Percentiles rank a stretch among this genome's conserved stretches.
Evolutionary conservation across 2,888 invertebrate genomes (phyloP).

Genomic region (Dynastes hyllus): DNA sequence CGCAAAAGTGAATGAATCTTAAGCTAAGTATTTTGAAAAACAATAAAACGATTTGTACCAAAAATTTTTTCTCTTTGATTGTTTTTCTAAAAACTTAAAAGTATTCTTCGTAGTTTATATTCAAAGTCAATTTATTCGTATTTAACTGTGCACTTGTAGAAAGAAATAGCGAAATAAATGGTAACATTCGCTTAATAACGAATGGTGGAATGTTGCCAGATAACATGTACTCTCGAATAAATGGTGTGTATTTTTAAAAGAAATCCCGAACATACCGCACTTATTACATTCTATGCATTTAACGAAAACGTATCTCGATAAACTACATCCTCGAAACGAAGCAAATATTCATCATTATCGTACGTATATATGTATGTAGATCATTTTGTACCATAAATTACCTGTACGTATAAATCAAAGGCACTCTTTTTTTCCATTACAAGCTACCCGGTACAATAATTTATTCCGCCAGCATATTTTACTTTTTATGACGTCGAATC

Average conservation of each 20-base stretch:
- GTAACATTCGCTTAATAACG: constrained; percentile 1
- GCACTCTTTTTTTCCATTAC: constrained; percentile 15
- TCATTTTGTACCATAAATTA: constrained; percentile 30
- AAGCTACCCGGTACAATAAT: constrained; percentile 15
- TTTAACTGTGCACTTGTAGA: neutral
- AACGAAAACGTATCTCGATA: constrained; percentile 3
- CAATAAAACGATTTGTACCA: too few relatives aligned
- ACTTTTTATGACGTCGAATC: constrained; percentile 24
- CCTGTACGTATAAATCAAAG: constrained; percentile 32
- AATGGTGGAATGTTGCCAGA: neutral
- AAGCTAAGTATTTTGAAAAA: too few relatives aligned
- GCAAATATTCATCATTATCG: constrained; percentile 33
- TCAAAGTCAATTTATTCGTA: too few relatives aligned
- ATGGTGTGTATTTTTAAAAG: neutral
- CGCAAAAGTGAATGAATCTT: too few relatives aligned
- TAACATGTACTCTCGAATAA: neutral
- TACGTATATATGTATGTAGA: constrained; percentile 33
- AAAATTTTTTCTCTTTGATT: too few relatives aligned
- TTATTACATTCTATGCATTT: constrained; percentile 15
- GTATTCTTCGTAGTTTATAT: too few relatives aligned
- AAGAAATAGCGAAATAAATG: neutral
- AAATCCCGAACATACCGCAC: neutral
- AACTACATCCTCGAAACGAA: constrained; percentile 13
- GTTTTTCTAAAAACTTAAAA: too few relatives aligned
- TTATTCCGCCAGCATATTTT: constrained; percentile 21